phyloP scores from a whole-genome alignment of 1,140 invertebrate genomes.

The Hormaphis cornu region DNA sequence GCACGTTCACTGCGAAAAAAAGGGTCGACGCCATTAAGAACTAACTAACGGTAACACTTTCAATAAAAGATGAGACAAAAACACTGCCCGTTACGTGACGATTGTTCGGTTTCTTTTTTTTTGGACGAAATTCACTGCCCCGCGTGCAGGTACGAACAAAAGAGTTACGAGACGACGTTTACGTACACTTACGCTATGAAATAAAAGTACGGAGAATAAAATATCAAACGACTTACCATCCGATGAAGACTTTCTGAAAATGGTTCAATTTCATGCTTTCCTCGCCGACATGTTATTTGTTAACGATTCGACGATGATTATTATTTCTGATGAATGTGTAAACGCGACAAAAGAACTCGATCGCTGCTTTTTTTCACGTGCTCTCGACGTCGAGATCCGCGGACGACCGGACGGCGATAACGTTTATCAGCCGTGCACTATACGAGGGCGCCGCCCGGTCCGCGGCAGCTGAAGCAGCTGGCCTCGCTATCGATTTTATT shows the following conservation, averaged over 20 bases:
- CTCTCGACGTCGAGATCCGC: not conserved
- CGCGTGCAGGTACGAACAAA: too few species aligned
- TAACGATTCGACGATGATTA: not conserved
- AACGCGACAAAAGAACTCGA: not conserved
- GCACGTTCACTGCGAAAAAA: too few species aligned
- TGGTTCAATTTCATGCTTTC: constrained; percentile 26
- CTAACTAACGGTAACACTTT: too few species aligned
- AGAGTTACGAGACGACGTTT: too few species aligned
- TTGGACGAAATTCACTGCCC: too few species aligned
- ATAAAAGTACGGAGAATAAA: too few species aligned
- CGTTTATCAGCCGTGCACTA: not conserved
- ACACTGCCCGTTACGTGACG: too few species aligned
- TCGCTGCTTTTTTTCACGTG: not conserved
- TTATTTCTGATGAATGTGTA: too few species aligned
- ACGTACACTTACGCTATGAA: too few species aligned
- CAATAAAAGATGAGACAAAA: too few species aligned
- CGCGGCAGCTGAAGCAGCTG: not conserved
- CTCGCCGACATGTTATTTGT: not conserved
- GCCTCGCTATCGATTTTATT: not conserved
- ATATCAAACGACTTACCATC: constrained; percentile 2
- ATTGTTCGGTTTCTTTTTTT: too few species aligned
- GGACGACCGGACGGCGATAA: not conserved
- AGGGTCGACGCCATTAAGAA: too few species aligned
- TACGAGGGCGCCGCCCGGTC: not conserved
- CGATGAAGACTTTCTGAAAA: constrained; percentile 22